Base-by-base conservation (phyloP, 2,888 invertebrate species). In the Mylabris sibirica region DNA sequence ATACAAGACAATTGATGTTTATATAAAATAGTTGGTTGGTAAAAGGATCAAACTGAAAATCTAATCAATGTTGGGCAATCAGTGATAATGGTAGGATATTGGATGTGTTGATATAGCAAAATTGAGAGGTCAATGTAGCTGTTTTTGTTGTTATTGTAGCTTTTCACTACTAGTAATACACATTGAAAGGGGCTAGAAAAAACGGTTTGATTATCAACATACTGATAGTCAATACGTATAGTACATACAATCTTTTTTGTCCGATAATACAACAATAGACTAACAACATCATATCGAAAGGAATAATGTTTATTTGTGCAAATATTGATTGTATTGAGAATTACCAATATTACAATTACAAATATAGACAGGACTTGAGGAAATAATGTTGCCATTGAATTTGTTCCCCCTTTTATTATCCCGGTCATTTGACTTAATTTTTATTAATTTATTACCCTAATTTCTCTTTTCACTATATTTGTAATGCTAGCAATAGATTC, bases 11-110 rank as follows among this genome's bases (percentile, higher is more conserved):
- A 70, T 44, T 60, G 63, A 61, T 64, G 44, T 22, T 67, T 69
- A 72, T 72, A 77, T 75, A 81, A 81, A 81, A 79, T 78, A 78
- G 77, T 75, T 78, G 78, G 79, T 80, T 80, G 76, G 76, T 72
- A 77, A 24, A 30, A 53, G 79, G 82, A 83, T 82, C 81, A 80
- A 78, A 74, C 77, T 80, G 78, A 77, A 80, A 82, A 82, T 83
- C 82, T 82, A 83, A 83, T 83, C 83, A 83, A 81, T 80, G 81
- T 79, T 79, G 78, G 76, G 82, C 83, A 83, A 83, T 83, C 82
- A 82, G 77, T 79, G 77, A 81, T 82, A 83, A 83, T 82, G 80
- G 82, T 77, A 76, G 77, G 79, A 80, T 78, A 79, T 79, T 78
- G 79, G 78, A 76, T 75, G 75, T 75, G 75, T 78, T 76, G 77